phyloP scores from a whole-genome alignment of 2,113 vertebrate genomes.

The Paracanthobrama guichenoti region DNA sequence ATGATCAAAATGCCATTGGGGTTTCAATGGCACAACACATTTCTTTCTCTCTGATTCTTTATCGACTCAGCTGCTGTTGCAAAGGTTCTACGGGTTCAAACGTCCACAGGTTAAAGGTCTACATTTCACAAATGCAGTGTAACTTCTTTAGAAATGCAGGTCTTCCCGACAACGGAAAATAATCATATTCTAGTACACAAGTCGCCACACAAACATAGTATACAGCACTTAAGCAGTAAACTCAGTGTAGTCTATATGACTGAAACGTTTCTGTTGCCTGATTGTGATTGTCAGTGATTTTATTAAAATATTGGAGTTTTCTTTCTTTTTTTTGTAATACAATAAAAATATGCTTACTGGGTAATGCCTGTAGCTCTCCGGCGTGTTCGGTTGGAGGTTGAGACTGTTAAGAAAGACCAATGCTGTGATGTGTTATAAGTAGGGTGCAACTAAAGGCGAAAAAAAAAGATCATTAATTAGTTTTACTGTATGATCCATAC shows the following conservation, averaged over 20 bases:
- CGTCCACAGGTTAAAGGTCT: constrained; percentile 49
- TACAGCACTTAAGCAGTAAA: constrained; percentile 34
- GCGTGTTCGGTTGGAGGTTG: not conserved
- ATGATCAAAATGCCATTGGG: constrained; percentile 69
- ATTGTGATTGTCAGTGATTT: constrained; percentile 14
- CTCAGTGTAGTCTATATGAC: constrained; percentile 19
- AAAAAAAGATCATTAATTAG: constrained; percentile 64
- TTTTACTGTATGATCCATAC: constrained; percentile 58
- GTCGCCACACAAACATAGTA: not conserved
- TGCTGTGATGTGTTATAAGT: constrained; percentile 62
- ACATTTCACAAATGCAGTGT: constrained; percentile 47
- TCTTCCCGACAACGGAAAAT: constrained; percentile 20
- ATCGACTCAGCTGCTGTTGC: constrained; percentile 68
- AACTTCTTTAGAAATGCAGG: constrained; percentile 42
- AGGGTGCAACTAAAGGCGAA: constrained; percentile 57
- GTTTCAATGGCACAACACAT: constrained; percentile 57
- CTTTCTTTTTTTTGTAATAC: not conserved
- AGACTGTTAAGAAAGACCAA: constrained; percentile 50
- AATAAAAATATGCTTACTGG: constrained; percentile 14
- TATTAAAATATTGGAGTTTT: constrained; percentile 10
- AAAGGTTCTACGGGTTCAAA: constrained; percentile 73
- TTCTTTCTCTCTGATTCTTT: constrained; percentile 14
- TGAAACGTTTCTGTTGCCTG: constrained; percentile 22
- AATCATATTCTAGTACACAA: not conserved
- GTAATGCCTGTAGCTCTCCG: constrained; percentile 24